Percentiles rank a stretch among this genome's conserved stretches.
These are phyloP conservation scores for Micrasema minimum DNA, from an alignment of 1,140 invertebrate genomes.

Conservation along the genomic window DNA sequence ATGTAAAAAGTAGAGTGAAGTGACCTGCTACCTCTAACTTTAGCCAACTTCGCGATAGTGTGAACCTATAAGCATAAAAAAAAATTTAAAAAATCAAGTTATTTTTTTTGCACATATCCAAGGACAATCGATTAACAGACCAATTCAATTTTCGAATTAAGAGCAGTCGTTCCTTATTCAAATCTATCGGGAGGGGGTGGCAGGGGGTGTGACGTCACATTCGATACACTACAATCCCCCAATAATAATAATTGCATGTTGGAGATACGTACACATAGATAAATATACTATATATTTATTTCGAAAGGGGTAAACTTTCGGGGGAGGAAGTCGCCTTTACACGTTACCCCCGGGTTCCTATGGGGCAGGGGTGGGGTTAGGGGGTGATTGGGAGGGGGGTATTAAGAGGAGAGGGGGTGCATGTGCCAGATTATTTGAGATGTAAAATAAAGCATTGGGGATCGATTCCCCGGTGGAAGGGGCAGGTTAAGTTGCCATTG, in stretches of 20 bases:
- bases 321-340: constrained; percentile 37
- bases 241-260: too few species aligned
- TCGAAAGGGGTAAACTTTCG: constrained; percentile 42
- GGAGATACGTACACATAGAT: too few species aligned
- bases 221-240: constrained; percentile 29
- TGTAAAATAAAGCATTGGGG: constrained; percentile 40
- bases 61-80: too few species aligned
- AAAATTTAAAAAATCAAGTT: too few species aligned
- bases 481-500: constrained; percentile 10
- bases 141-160: constrained; percentile 30
- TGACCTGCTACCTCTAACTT: too few species aligned
- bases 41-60: too few species aligned
- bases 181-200: constrained; percentile 1
- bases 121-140: constrained; percentile 25
- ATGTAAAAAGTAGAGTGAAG: too few species aligned
- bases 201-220: constrained; percentile 30
- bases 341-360: constrained; percentile 19
- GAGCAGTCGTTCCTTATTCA: constrained; percentile 25
- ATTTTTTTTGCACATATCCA: too few species aligned
- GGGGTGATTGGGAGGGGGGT: constrained; percentile 27
- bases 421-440: constrained; percentile 45
- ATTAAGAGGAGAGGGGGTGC: constrained; percentile 43
- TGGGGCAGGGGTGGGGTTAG: constrained; percentile 40
- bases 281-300: constrained; percentile 3
- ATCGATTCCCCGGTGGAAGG: constrained; percentile 38